These are phyloP conservation scores for Erinaceus europaeus DNA, from an alignment of 2,113 vertebrate genomes.

Conservation along the genomic window DNA sequence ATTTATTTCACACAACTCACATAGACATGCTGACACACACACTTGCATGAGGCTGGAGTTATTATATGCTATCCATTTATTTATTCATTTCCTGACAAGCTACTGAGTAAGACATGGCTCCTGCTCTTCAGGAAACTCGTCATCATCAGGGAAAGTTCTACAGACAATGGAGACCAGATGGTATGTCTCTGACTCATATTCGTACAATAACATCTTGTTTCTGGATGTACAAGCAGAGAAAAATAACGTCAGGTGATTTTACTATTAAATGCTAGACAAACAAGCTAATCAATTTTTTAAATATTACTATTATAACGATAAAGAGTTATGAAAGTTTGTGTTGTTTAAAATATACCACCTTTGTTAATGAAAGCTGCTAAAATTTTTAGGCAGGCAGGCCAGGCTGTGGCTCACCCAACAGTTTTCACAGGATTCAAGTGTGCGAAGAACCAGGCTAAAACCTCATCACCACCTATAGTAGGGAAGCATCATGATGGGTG, in stretches of 20 bases:
- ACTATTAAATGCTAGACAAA: no score
- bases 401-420: no score
- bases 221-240: background rate
- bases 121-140: background rate
- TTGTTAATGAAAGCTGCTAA: background rate
- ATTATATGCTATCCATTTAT: background rate
- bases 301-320: background rate
- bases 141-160: background rate
- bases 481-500: no score
- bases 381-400: no score
- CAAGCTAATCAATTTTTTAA: background rate
- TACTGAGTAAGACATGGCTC: background rate
- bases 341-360: no score
- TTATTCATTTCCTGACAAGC: background rate
- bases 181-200: background rate
- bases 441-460: no score
- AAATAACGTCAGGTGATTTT: no score
- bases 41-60: background rate
- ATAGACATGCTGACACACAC: accelerated
- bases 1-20: background rate
- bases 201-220: background rate
- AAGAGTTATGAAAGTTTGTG: background rate
- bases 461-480: no score
- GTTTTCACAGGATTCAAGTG: no score
- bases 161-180: background rate